These are phyloP conservation scores for Drosophila aldrichi DNA, from an alignment of 2,888 invertebrate genomes.

Conservation along the genomic window DNA sequence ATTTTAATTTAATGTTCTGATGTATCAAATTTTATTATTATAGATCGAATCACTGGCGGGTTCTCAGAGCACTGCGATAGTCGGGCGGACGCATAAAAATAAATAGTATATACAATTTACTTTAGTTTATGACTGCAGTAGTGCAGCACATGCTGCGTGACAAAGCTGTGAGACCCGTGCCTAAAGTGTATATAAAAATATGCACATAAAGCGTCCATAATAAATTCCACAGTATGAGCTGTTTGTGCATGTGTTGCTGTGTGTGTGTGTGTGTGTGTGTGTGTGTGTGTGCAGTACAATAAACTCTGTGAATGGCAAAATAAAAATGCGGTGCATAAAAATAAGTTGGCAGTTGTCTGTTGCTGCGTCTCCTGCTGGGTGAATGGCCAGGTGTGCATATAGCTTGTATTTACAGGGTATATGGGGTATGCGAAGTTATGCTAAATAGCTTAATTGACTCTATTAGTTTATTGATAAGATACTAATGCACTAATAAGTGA, in stretches of 20 bases:
- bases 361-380: constrained; percentile 30
- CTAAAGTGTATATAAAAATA: constrained; percentile 65
- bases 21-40: background rate
- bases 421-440: constrained; percentile 1
- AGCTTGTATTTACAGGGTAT: constrained; percentile 29
- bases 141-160: constrained; percentile 7
- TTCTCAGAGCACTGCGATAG: background rate
- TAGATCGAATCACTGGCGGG: too few species aligned
- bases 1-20: background rate
- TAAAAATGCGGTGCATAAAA: constrained; percentile 58
- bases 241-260: background rate
- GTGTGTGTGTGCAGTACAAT: constrained; percentile 32
- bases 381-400: constrained; percentile 48
- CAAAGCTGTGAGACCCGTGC: constrained; percentile 5
- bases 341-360: constrained; percentile 50
- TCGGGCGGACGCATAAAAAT: background rate
- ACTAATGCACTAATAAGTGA: background rate
- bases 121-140: constrained; percentile 11
- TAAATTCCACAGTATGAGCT: constrained; percentile 40
- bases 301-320: constrained; percentile 53
- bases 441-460: background rate
- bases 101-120: constrained; percentile 4
- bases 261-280: background rate
- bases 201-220: constrained; percentile 72
- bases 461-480: background rate